Base-by-base conservation (phyloP, 2,888 invertebrate species). In the Teinopalpus imperialis region DNA sequence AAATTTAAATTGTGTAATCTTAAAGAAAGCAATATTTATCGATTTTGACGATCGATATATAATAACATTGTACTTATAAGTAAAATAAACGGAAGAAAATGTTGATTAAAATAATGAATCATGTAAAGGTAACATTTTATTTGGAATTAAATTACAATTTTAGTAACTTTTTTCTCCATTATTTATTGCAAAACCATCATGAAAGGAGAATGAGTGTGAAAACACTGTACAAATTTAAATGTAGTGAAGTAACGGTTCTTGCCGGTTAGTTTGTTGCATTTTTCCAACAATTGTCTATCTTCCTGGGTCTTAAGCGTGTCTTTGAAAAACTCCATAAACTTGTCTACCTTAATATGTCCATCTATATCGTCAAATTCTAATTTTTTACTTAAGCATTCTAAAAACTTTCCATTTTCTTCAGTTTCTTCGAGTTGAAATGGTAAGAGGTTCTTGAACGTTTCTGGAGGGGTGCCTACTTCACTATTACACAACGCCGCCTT, bases 331-430 rank as follows among this genome's bases (percentile, higher is more conserved):
- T 8, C n/a, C 7, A 36, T 26, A 16, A 24, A 36, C 0, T 16
- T 9, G 3, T 26, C 36, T 7, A 5, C 16, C 3, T 16, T 26
- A 0, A 16, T 2, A 2, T 41, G 24, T n/a, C 32, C 32, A 5
- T 24, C 5, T 7, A n/a, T 9, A 2, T n/a, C 16, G 10, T 16
- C 14, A 10, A 13, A 41, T 23, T 24, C 24, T 9, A 41, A 10
- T 23, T 41, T 9, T 6, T 14, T 23, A 9, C 20, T 16, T 10
- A 43, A 14, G 20, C 29, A 36, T 13, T 14, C 14, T 21, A 36
- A n/a, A 36, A 35, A 43, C 30, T 23, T 36, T 10, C 43, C 35
- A n/a, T 43, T 43, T 13, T 14, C 8, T 29, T 36, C 43, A 23
- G 9, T 31, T 23, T 41, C 31, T 24, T 41, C 31, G 6, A 41